phyloP scores from a whole-genome alignment of 2,113 vertebrate genomes.

The Hystrix cristata region DNA sequence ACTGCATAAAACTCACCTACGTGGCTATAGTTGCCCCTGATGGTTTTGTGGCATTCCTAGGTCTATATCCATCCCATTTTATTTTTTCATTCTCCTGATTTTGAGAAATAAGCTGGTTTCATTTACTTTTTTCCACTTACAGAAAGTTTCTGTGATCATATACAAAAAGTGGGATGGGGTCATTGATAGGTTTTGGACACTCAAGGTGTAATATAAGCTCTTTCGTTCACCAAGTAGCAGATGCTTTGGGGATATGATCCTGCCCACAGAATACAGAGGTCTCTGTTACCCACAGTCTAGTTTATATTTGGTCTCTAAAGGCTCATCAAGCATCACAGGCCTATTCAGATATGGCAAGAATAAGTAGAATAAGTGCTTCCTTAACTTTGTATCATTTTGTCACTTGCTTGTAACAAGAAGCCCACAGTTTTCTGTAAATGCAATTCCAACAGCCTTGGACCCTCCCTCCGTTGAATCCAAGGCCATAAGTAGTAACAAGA shows the following conservation, averaged over 20 bases:
- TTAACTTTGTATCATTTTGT: not conserved
- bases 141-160: not conserved
- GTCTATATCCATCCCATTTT: no score
- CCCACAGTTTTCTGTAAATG: not conserved
- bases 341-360: not conserved
- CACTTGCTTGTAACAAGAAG: not conserved
- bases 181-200: not conserved
- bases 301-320: not conserved
- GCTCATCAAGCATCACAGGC: not conserved
- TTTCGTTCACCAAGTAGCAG: not conserved
- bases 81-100: not conserved
- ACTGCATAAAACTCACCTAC: not conserved
- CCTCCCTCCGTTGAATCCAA: not conserved
- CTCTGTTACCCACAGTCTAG: not conserved
- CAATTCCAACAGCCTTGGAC: not conserved
- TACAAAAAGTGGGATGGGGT: not conserved
- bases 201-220: not conserved
- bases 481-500: not conserved
- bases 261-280: no score
- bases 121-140: not conserved
- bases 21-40: not conserved
- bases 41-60: not conserved
- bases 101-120: not conserved
- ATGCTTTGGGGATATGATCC: not conserved
- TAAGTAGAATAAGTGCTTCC: not conserved